These are phyloP conservation scores for Anomalospiza imberbis DNA, from an alignment of 2,797 vertebrate genomes.

Conservation along the genomic window DNA sequence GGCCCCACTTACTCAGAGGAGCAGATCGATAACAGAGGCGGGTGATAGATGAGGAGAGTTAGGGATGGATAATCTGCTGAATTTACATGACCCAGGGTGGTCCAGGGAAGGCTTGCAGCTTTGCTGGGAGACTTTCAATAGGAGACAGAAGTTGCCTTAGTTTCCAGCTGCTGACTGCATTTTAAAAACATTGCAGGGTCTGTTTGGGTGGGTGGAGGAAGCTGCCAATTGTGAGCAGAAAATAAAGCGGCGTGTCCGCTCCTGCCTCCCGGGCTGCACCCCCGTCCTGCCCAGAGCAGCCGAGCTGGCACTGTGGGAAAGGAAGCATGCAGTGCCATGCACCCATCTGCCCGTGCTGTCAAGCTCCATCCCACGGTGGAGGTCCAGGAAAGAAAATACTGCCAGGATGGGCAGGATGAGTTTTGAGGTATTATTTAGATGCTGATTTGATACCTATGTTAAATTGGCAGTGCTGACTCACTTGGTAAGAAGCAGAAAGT, in stretches of 20 bases:
- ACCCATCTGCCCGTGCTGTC: rapidly evolving
- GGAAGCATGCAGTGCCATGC: background rate
- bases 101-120: constrained; percentile 52
- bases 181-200: constrained; percentile 53
- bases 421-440: background rate
- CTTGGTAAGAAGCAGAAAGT: background rate
- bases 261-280: background rate
- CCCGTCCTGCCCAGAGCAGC: background rate
- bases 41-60: constrained; percentile 72
- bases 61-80: constrained; percentile 71
- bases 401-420: background rate
- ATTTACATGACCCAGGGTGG: constrained; percentile 72
- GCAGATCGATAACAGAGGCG: constrained; percentile 63
- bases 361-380: background rate
- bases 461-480: background rate
- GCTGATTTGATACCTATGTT: rapidly evolving
- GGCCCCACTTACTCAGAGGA: constrained; percentile 45
- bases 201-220: constrained; percentile 57
- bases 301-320: rapidly evolving
- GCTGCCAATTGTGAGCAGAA: constrained; percentile 50
- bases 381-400: background rate
- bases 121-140: constrained; percentile 66
- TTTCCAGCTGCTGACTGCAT: constrained; percentile 66
- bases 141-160: constrained; percentile 68
- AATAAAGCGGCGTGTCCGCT: background rate